phyloP scores from a whole-genome alignment of 2,797 vertebrate species.

The Danio choprae region DNA sequence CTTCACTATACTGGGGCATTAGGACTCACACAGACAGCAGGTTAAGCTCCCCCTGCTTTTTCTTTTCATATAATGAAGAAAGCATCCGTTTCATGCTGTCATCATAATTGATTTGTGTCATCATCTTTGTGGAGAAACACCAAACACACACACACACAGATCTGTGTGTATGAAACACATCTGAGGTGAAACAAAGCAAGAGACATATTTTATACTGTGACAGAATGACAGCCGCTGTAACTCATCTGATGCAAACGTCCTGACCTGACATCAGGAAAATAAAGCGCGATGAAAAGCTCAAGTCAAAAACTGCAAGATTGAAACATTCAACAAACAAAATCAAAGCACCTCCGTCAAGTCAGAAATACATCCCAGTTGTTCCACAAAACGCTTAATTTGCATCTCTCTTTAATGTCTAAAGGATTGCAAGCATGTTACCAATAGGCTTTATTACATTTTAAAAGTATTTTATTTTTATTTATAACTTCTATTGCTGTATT shows the following conservation, averaged over 20 bases:
- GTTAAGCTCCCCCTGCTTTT: too few relatives aligned
- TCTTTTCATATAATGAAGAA: neutral
- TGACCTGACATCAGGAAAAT: conserved; percentile 1
- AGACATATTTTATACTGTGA: conserved; percentile 12
- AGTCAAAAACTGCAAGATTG: conserved; percentile 19
- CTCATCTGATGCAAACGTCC: conserved; percentile 33
- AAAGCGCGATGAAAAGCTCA: neutral
- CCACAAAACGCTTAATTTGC: neutral
- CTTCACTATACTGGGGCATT: too few relatives aligned
- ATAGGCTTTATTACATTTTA: neutral
- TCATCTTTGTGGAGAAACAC: neutral
- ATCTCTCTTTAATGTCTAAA: neutral
- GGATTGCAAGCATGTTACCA: neutral
- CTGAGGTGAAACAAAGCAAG: conserved; percentile 10
- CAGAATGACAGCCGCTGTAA: conserved; percentile 32
- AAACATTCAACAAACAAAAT: neutral
- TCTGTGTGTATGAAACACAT: neutral
- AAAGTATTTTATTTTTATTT: neutral
- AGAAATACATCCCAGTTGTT: neutral
- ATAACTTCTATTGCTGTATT: neutral
- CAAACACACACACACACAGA: neutral
- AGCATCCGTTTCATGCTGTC: neutral
- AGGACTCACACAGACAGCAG: too few relatives aligned
- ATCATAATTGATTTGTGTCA: neutral
- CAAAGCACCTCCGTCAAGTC: neutral